Percentiles rank a stretch among this genome's conserved stretches.
Evolutionary conservation across 2,797 vertebrate genomes (phyloP).

Genomic region (Halcyon leucocephala): DNA sequence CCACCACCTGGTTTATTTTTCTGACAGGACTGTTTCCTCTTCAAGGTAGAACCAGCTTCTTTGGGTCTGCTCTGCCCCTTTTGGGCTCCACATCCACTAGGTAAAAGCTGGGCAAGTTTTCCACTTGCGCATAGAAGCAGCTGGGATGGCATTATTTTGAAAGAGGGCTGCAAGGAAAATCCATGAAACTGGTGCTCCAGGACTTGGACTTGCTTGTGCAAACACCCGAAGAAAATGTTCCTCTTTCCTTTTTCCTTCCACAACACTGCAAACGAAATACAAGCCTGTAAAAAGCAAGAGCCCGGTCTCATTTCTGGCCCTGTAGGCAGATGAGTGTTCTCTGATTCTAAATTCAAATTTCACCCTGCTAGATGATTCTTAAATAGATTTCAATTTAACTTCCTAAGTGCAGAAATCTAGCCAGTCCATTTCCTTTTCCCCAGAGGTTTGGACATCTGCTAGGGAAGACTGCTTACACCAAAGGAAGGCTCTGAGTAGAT

Average conservation of each 20-base stretch:
- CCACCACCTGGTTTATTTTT: background rate
- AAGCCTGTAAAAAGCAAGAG: background rate
- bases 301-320: background rate
- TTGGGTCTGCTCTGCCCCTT: background rate
- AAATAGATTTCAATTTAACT: conserved; percentile 43
- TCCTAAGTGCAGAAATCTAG: conserved; percentile 48
- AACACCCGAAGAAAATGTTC: background rate
- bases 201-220: background rate
- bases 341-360: conserved; percentile 36
- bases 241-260: background rate
- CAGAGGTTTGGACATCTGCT: conserved; percentile 47
- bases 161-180: background rate
- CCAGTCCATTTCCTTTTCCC: conserved; percentile 47
- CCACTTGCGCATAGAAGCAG: background rate
- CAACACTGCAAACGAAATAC: background rate
- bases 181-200: background rate
- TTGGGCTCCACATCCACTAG: background rate
- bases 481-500: conserved; percentile 42
- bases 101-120: background rate
- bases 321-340: background rate
- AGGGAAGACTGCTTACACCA: background rate
- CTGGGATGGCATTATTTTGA: background rate
- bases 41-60: background rate
- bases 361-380: conserved; percentile 12
- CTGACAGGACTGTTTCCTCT: background rate